Base-by-base conservation (phyloP, 2,113 vertebrate genomes). In the Canis aureus region DNA sequence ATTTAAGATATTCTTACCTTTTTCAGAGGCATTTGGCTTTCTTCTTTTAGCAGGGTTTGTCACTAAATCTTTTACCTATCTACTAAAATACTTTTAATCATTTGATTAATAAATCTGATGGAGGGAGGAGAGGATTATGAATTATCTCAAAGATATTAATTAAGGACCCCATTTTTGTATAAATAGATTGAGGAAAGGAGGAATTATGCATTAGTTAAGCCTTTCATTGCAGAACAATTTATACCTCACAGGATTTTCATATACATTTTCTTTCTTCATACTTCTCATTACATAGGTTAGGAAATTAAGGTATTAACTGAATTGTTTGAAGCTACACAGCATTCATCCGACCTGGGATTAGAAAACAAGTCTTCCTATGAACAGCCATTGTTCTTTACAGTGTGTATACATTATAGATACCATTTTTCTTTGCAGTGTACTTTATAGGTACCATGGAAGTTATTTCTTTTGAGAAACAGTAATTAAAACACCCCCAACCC, bases 1-100 rank as follows among this genome's bases (percentile, higher is more conserved):
- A 69, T n/a, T 35, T 66, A 78, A 59, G 29, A 38, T 79, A 51
- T 20, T 49, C 35, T 10, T 96, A 83, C 57, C 93, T 53, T 97
- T 97, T 98, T 71, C 80, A 91, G 67, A 97, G 66, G 25, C 74
- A 69, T 97, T 88, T 91, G 90, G 19, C 60, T 82, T 89, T 85
- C 38, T 79, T 89, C 38, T 66, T 73, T 64, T 35, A 55, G 60
- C 38, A 89, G 2, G 4, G 38, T 88, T 94, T 93, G 3, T 23
- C 62, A 32, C 23, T 91, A 69, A 66, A 64, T 78, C 49, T 91
- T 84, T 79, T 84, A 57, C 3, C 27, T 87, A 8, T 55, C 59
- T 92, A 84, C 35, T 82, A 93, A 94, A 91, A 88, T 71, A 1
- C 17, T n/a, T 81, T 85, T 10, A 35, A 25, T 94, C 25, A 59